Percentiles rank a stretch among this genome's conserved stretches.
These are phyloP conservation scores for Parus major DNA, from an alignment of 2,113 vertebrate species.

Conservation along the genomic window DNA sequence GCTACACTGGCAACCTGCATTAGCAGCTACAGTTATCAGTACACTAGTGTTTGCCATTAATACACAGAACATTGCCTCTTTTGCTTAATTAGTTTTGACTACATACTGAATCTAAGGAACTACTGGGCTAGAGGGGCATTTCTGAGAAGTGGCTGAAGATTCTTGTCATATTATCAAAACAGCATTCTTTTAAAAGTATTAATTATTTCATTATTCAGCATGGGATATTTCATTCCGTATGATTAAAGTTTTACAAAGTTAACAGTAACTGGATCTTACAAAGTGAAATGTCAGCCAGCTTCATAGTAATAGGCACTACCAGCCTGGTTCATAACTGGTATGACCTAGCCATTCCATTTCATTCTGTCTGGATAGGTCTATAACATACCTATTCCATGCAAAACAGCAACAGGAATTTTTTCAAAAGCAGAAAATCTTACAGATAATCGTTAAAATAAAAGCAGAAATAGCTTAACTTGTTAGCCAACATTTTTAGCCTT, in stretches of 20 bases:
- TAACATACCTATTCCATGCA: neutral
- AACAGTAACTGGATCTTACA: neutral
- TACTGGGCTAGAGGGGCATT: neutral
- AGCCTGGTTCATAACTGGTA: neutral
- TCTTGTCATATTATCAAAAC: neutral
- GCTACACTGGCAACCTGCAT: neutral
- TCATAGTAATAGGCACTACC: neutral
- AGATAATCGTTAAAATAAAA: neutral
- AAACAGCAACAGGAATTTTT: neutral
- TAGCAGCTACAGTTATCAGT: neutral
- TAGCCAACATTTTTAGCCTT: neutral
- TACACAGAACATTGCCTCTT: neutral
- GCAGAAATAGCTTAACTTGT: neutral
- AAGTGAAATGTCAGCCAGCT: conserved; percentile 9
- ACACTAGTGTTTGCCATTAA: neutral
- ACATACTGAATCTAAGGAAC: neutral
- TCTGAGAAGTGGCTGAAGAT: neutral
- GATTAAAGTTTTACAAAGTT: conserved; percentile 29
- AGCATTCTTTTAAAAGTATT: neutral
- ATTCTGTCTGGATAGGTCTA: neutral
- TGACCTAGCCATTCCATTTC: neutral
- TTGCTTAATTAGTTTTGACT: neutral
- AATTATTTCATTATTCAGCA: neutral
- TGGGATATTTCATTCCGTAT: neutral
- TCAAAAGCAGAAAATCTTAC: neutral